Conservation (phyloP, 2,113 vertebrate species). For the Struthidea cinerea region DNA sequence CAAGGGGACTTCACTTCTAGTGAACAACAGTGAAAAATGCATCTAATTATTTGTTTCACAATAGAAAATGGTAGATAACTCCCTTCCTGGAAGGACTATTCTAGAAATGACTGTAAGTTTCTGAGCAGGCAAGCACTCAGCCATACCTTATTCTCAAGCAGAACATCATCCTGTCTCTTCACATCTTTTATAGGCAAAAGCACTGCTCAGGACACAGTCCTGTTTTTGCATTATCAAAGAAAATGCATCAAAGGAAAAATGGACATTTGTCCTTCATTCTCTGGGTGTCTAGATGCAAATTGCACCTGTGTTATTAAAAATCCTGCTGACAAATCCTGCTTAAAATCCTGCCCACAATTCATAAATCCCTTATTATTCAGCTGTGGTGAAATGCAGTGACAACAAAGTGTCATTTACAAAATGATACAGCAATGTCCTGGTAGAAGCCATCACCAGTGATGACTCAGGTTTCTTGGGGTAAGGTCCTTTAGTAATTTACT, state of each 20-base stretch:
- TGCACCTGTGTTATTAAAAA: neutral
- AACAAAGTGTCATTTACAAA: neutral
- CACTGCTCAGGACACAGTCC: neutral
- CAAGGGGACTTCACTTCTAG: neutral
- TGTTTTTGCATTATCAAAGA: neutral
- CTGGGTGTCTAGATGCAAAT: neutral
- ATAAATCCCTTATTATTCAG: neutral
- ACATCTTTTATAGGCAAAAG: neutral
- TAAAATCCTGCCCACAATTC: neutral
- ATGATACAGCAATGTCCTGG: neutral
- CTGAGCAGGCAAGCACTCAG: neutral
- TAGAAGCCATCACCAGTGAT: neutral
- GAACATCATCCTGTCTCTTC: neutral
- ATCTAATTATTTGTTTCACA: neutral
- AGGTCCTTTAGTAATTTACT: neutral
- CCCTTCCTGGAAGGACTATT: neutral
- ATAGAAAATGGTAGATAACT: neutral
- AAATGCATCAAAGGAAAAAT: neutral
- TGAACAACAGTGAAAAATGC: neutral
- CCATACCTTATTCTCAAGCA: neutral
- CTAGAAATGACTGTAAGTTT: neutral
- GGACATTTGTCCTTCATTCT: neutral
- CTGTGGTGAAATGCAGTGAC: neutral
- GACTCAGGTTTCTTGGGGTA: neutral
- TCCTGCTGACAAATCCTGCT: neutral